phyloP scores from a whole-genome alignment of 2,888 invertebrate genomes.

The Rhimphoctona megacephalus region DNA sequence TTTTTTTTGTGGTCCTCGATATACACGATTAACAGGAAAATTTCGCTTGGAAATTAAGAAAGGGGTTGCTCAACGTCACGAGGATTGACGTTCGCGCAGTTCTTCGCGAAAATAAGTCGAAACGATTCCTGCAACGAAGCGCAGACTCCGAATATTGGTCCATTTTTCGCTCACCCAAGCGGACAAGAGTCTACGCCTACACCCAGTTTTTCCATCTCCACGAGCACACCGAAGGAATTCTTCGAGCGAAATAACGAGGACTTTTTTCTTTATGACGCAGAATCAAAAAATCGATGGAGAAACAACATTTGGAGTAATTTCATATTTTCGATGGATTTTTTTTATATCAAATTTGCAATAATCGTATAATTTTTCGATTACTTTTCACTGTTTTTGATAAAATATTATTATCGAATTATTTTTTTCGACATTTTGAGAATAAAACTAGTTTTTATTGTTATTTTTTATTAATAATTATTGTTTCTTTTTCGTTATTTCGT shows the following conservation, averaged over 20 bases:
- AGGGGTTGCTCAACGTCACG: conserved; percentile 3
- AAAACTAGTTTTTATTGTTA: neutral
- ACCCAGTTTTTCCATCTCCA: conserved; percentile 28
- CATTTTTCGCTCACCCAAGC: conserved; percentile 25
- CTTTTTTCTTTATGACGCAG: neutral
- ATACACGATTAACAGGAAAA: neutral
- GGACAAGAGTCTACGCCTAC: conserved; percentile 37
- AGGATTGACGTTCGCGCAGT: conserved; percentile 17
- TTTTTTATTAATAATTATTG: neutral
- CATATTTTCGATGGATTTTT: neutral
- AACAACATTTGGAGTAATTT: neutral
- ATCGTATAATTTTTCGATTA: neutral
- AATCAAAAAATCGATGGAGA: conserved; percentile 9
- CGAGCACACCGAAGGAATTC: conserved; percentile 3
- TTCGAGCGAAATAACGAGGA: neutral
- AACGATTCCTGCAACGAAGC: neutral
- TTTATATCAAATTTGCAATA: neutral
- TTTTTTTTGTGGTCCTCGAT: neutral
- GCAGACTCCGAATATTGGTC: conserved; percentile 42
- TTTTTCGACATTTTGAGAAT: neutral
- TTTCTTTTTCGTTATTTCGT: too few species aligned
- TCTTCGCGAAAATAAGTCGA: conserved; percentile 18
- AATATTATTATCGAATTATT: neutral
- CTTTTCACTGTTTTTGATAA: neutral
- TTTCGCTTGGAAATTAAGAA: conserved; percentile 3